Evolutionary conservation across 1,140 invertebrate genomes (phyloP).

Genomic region (Drosophila burlai): DNA sequence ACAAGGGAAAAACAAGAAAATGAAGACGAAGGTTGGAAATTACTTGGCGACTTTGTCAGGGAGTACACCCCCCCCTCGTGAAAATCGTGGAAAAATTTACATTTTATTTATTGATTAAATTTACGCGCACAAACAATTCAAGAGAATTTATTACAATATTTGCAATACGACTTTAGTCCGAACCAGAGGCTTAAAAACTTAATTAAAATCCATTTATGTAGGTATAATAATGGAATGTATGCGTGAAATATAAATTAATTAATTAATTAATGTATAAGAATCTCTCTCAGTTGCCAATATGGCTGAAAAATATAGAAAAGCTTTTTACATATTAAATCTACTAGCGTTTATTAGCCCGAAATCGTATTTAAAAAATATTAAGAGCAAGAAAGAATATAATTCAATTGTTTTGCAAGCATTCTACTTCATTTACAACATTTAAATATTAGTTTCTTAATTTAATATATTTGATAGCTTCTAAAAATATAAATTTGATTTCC

Average conservation of each 20-base stretch:
- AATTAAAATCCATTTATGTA: conserved; percentile 39
- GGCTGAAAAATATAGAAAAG: background rate
- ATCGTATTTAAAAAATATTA: background rate
- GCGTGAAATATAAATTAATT: background rate
- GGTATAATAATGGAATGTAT: conserved; percentile 1
- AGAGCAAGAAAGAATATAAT: background rate
- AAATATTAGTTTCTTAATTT: background rate
- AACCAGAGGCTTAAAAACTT: conserved; percentile 28
- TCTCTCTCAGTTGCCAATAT: background rate
- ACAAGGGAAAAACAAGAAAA: background rate
- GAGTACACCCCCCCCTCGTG: background rate
- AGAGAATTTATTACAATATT: conserved; percentile 33
- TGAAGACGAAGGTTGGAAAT: conserved; percentile 9
- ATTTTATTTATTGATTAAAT: conserved; percentile 48
- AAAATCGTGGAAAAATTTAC: conserved; percentile 20
- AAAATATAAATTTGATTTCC: background rate
- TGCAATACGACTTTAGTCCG: conserved; percentile 1
- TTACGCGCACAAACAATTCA: conserved; percentile 16
- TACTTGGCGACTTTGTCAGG: conserved; percentile 19
- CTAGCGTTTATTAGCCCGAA: no score
- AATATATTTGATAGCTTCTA: background rate
- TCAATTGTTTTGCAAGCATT: background rate
- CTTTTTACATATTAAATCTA: background rate
- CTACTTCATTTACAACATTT: background rate
- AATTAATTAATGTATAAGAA: background rate